Evolutionary conservation across 1,140 invertebrate genomes (phyloP).

Genomic region (Drosophila truncata): DNA sequence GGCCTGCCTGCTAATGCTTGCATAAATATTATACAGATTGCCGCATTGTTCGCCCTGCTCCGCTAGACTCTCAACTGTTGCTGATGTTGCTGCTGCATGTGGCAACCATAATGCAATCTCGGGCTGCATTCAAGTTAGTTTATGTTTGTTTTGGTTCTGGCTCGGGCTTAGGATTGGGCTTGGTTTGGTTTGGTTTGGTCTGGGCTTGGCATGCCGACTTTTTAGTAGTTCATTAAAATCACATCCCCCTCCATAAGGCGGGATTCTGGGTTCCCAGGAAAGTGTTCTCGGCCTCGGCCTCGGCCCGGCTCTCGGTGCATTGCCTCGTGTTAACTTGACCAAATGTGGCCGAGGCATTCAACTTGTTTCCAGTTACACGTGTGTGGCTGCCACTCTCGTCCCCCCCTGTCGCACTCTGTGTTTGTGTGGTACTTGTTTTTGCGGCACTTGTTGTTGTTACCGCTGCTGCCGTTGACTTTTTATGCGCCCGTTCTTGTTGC

Average conservation of each 20-base stretch:
- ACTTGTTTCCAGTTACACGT: conserved; percentile 78
- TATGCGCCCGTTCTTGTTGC: conserved; percentile 39
- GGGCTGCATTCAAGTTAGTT: conserved; percentile 61
- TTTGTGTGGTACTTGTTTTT: conserved; percentile 49
- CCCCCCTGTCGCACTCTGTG: conserved; percentile 10
- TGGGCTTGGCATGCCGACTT: conserved; percentile 55
- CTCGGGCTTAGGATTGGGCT: conserved; percentile 2
- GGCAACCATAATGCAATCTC: conserved; percentile 60
- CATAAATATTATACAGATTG: conserved; percentile 72
- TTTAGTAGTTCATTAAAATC: conserved; percentile 81
- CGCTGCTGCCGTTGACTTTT: conserved; percentile 50
- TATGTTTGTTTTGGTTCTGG: conserved; percentile 56
- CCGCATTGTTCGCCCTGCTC: conserved; percentile 62
- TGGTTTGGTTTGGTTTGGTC: conserved; percentile 14
- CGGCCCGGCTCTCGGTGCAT: conserved; percentile 22
- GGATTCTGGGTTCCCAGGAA: conserved; percentile 39
- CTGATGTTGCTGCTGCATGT: conserved; percentile 34
- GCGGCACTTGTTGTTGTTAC: conserved; percentile 44
- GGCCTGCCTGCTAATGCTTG: conserved; percentile 64
- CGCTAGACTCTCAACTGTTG: conserved; percentile 28
- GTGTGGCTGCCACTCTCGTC: conserved; percentile 22
- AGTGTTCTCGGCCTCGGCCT: conserved; percentile 22
- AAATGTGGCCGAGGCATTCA: conserved; percentile 78
- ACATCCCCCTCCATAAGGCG: conserved; percentile 31
- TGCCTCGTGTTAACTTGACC: conserved; percentile 75